Base-by-base conservation (phyloP, 92 coral and sea anemone species). In the Phenganax stokvisi region DNA sequence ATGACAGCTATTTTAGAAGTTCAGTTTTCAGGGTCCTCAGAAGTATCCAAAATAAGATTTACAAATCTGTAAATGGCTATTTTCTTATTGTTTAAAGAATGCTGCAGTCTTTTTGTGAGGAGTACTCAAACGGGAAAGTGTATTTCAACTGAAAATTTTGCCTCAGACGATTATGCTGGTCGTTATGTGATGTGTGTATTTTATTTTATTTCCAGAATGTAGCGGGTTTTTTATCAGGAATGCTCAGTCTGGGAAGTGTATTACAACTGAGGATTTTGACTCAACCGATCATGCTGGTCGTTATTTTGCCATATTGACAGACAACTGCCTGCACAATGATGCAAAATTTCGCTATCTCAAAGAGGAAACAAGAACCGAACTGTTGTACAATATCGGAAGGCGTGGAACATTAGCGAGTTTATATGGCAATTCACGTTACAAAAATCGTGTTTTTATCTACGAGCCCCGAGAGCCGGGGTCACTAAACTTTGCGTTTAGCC, bases 271-370 rank as follows among this genome's bases (percentile, higher is more conserved):
- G 37, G 13, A 6, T 28, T 7, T 9, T 4, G 2, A 28, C 29
- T 0, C 2, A 16, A 16, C 29, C 3, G 72, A 27, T 67, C 3
- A 67, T 27, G 51, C 72, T 0, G 11, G 15, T 8, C 51, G 13
- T 67, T 67, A 67, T 15, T 67, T 12, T 12, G 72, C 52, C 37
- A 16, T 7, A 67, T 28, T 67, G 72, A 8, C 9, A 8, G 9
- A 67, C 72, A 31, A 67, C 52, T 67, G 72, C 52, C 37, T 67
- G 51, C 10, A 67, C 6, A 16, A 0, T 31, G 12, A 17, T 10
- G 72, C 72, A 67, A 51, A 67, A 17, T 67, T 67, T 8, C 72
- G 72, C 13, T 67, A 67, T 31, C 51, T 28, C 9, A 17, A 67
- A 28, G 25, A 20, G 25, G 25, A 20, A 20, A 20, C 25, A 20